These are phyloP conservation scores for Himalopsyche japonica DNA, from an alignment of 2,888 invertebrate species.

Conservation along the genomic window DNA sequence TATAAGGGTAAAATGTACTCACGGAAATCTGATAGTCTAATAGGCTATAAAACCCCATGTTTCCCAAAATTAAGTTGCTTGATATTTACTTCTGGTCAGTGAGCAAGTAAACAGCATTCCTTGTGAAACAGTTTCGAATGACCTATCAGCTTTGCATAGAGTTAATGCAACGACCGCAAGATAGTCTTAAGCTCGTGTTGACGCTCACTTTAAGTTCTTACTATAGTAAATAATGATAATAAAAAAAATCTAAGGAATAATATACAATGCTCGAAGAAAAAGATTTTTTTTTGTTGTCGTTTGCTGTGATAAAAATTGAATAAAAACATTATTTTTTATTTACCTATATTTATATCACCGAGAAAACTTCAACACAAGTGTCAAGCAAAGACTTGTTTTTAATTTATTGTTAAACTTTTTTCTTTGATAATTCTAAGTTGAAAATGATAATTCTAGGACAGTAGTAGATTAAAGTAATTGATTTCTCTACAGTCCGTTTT, in stretches of 20 bases:
- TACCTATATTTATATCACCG: no score
- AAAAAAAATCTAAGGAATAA: neutral
- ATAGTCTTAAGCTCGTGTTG: neutral
- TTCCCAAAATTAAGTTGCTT: neutral
- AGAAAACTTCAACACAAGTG: no score
- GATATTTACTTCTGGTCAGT: constrained; percentile 1
- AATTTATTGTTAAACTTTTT: no score
- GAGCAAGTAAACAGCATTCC: neutral
- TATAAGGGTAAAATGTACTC: neutral
- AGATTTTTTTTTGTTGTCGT: no score
- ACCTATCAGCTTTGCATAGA: neutral
- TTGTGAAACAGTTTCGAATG: neutral
- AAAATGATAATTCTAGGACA: no score
- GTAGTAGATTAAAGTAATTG: no score
- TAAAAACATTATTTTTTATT: no score
- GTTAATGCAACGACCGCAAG: neutral
- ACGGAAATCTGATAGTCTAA: neutral
- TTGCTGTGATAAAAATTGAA: no score
- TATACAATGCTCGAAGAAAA: no score
- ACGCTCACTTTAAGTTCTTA: neutral
- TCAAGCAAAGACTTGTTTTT: no score
- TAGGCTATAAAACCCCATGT: neutral
- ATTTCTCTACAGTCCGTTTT: no score
- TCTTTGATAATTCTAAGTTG: no score
- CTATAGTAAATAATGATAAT: neutral